Evolutionary conservation across 64 coral and sea anemone genomes (phyloP).

Genomic region (Montipora foliosa): DNA sequence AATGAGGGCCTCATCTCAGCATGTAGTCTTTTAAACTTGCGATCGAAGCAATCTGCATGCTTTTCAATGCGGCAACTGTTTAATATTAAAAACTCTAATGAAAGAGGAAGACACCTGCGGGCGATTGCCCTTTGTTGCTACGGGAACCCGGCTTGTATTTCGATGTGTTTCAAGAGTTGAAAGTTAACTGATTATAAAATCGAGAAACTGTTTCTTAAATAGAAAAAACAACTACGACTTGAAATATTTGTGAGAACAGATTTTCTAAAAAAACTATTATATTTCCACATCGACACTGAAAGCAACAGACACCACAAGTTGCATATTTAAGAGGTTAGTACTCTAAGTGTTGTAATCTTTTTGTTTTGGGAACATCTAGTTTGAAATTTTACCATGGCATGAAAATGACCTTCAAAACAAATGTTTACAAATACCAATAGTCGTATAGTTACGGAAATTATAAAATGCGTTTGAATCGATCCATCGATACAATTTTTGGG

Average conservation of each 20-base stretch:
- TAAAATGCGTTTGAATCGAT: no score
- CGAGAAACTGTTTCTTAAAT: no score
- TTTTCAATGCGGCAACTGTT: neutral
- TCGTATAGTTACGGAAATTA: no score
- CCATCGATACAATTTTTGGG: no score
- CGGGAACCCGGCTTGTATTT: neutral
- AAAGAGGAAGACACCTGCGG: constrained; percentile 1
- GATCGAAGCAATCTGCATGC: neutral
- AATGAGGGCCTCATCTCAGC: no score
- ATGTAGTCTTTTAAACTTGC: no score
- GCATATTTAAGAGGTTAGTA: neutral
- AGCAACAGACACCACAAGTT: neutral
- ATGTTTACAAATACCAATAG: no score
- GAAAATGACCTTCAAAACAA: no score
- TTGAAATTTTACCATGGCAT: no score
- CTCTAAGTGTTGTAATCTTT: neutral
- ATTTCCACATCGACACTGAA: neutral
- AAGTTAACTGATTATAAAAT: neutral
- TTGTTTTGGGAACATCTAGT: no score
- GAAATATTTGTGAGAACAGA: no score
- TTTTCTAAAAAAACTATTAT: neutral
- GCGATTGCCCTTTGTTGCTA: neutral
- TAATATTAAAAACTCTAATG: neutral
- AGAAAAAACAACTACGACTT: neutral
- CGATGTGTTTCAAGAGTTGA: neutral